Conservation (phyloP, 2,113 vertebrate genomes). For the Stictonetta naevosa region DNA sequence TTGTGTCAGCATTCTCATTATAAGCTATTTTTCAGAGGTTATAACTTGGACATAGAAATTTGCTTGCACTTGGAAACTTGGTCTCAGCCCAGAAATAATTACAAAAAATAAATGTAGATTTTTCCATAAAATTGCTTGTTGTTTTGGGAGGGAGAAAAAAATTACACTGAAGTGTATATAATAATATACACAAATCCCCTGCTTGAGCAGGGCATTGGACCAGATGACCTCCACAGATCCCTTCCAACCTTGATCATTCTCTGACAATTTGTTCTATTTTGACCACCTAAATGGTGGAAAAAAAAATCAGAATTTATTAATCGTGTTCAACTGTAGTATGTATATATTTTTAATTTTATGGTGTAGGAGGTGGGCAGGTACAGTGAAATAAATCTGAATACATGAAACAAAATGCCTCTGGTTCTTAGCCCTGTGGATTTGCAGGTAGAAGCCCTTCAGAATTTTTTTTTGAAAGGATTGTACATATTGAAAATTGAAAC, state of each 20-base stretch:
- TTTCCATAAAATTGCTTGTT: not conserved
- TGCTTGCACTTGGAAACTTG: conserved; percentile 25
- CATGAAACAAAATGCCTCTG: not conserved
- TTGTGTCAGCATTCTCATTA: conserved; percentile 27
- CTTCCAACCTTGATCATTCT: no score
- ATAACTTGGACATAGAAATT: conserved; percentile 18
- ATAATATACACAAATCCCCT: not conserved
- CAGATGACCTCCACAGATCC: no score
- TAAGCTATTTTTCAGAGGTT: conserved; percentile 33
- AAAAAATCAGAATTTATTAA: not conserved
- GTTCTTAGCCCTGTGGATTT: not conserved
- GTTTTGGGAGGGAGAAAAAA: not conserved
- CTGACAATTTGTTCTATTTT: not conserved
- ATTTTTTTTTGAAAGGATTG: not conserved
- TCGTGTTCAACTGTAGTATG: not conserved
- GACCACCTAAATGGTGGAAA: not conserved
- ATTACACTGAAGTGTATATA: not conserved
- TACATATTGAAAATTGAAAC: not conserved
- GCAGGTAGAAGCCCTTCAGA: not conserved
- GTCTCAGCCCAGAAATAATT: conserved; percentile 21
- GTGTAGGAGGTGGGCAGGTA: not conserved
- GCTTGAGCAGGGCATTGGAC: no score
- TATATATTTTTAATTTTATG: not conserved
- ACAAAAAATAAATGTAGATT: not conserved
- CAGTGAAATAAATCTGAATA: not conserved